Conservation (phyloP, 2,797 vertebrate genomes). For the Dipus sagitta region DNA sequence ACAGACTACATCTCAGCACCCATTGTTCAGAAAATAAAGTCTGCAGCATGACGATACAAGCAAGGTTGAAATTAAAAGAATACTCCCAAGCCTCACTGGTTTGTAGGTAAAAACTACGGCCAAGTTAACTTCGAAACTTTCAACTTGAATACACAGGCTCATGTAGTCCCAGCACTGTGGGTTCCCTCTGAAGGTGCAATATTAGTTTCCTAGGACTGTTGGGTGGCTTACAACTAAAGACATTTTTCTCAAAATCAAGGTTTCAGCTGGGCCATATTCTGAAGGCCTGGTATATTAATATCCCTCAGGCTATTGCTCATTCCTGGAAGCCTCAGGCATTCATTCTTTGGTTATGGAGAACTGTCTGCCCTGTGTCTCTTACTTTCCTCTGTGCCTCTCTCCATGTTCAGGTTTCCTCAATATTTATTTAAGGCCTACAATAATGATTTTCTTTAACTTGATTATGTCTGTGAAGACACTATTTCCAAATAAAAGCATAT, state of each 20-base stretch:
- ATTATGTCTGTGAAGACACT: neutral
- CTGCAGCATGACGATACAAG: neutral
- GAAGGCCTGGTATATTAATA: neutral
- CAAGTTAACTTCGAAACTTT: neutral
- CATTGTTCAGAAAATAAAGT: constrained; percentile 40
- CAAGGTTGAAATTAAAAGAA: neutral
- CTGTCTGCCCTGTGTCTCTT: neutral
- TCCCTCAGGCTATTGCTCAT: neutral
- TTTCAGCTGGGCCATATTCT: neutral
- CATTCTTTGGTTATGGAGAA: neutral
- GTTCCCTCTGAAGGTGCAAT: neutral
- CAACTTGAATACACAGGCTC: neutral
- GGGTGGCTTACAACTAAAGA: neutral
- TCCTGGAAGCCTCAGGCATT: neutral
- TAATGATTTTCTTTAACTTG: neutral
- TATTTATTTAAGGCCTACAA: neutral
- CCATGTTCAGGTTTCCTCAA: neutral
- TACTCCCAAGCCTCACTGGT: neutral
- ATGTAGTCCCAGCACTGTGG: neutral
- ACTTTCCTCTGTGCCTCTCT: neutral
- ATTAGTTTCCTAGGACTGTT: neutral
- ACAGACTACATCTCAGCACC: neutral
- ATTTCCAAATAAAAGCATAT: neutral
- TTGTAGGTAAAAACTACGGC: neutral
- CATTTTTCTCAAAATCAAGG: neutral